Evolutionary conservation across 1,140 invertebrate genomes (phyloP), one percentile per base, ranked within the genome.

Genomic region (Adelges cooleyi): DNA sequence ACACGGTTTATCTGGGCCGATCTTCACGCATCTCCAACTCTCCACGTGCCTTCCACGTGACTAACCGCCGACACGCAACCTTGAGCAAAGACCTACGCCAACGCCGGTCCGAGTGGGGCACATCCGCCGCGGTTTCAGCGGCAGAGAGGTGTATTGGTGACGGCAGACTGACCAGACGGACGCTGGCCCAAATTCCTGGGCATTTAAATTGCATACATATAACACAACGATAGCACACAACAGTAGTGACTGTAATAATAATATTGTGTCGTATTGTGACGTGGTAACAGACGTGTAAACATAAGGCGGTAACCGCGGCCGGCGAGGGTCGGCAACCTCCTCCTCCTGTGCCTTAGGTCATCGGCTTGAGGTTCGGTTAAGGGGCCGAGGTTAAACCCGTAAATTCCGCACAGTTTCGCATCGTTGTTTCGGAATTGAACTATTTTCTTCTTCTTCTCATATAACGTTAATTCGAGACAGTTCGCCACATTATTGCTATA

Each of bases 31-130:
- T 40, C 13, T 8, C 22, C 3, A 13, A 38, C 36, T 44, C 3
- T 62, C 56, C 56, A 62, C 56, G 56, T 48, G 56, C 56, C 22
- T 33, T 46, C 56, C 56, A 62, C 56, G 56, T 62, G 56, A 17
- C 40, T 44, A 44, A 44, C 40, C n/a, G 40, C 40, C 11, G 23
- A 13, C 56, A 13, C 38, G 56, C 17, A 62, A 62, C 56, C 42
- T 62, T 48, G 56, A 25, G n/a, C 42, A 48, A 48, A 48, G 56
- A 62, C 56, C 56, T 62, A 62, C 42, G 42, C 56, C 56, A 62
- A 62, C 56, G 40, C 46, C 13, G 23, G 56, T 27, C 56, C 15
- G 56, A 25, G 42, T 48, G 56, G 56, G 23, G 44, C 44, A 29
- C 36, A 20, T 42, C 29, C 22, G 54, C 23, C 40, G 40, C 29